These are phyloP conservation scores for Baryphthengus martii DNA, from an alignment of 2,113 vertebrate species.

Conservation along the genomic window DNA sequence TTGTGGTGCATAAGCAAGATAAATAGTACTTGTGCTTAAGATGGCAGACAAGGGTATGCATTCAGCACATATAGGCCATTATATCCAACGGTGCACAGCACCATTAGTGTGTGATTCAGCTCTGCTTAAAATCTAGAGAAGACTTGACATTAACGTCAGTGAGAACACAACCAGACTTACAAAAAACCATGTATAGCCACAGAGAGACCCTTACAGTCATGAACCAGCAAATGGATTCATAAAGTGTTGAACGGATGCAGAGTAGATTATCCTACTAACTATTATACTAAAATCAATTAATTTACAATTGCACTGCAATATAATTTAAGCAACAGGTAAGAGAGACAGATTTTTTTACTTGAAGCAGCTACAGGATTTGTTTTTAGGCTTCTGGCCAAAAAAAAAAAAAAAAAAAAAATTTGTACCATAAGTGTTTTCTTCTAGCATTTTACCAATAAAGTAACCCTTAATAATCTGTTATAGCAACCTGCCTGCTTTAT, in stretches of 20 bases:
- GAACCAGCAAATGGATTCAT: not conserved
- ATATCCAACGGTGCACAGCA: not conserved
- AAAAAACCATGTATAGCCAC: not conserved
- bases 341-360: not conserved
- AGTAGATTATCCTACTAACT: not conserved
- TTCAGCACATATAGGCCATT: not conserved
- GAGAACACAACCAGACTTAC: not conserved
- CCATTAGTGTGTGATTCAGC: not conserved
- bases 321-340: not conserved
- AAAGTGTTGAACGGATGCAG: not conserved
- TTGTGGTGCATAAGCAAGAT: not conserved
- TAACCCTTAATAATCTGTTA: not conserved
- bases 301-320: not conserved
- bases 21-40: not conserved
- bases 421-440: not conserved
- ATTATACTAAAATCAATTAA: not conserved
- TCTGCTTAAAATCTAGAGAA: not conserved
- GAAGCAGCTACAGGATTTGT: not conserved
- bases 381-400: not conserved
- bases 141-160: not conserved
- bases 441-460: not conserved
- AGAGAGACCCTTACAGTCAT: not conserved
- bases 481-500: not conserved
- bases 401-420: not conserved
- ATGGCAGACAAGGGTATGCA: not conserved